These are phyloP conservation scores for Colius striatus DNA, from an alignment of 2,113 vertebrate species.

Conservation along the genomic window DNA sequence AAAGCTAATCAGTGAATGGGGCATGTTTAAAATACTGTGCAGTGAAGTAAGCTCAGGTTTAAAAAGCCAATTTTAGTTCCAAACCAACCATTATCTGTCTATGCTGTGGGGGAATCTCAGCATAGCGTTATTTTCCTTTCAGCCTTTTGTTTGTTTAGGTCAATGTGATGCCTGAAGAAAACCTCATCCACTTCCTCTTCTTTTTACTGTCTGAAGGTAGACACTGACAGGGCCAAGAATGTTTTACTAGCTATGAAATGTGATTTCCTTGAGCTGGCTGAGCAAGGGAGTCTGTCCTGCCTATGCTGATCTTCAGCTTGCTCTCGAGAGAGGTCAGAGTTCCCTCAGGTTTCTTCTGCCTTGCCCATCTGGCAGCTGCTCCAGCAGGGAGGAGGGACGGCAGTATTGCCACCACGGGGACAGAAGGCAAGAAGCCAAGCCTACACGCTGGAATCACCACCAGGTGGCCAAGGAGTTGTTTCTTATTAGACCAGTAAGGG, in stretches of 20 bases:
- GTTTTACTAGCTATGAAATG: neutral
- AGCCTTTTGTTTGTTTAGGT: neutral
- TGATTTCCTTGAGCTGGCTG: neutral
- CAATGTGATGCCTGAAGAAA: neutral
- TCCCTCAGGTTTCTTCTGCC: neutral
- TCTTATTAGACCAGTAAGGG: neutral
- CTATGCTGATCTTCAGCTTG: neutral
- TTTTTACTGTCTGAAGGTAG: neutral
- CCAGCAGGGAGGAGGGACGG: neutral
- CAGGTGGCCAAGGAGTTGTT: slow-evolving; percentile 25
- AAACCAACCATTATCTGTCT: neutral
- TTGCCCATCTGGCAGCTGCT: neutral
- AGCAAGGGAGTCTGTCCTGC: neutral
- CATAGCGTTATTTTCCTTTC: neutral
- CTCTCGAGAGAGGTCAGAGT: neutral
- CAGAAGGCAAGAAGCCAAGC: neutral
- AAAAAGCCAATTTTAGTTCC: neutral
- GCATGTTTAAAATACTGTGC: neutral
- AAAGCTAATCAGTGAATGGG: neutral
- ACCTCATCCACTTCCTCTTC: neutral
- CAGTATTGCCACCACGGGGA: neutral
- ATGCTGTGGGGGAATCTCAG: neutral
- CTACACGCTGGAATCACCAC: neutral
- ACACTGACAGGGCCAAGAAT: neutral
- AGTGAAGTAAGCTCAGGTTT: neutral